These are phyloP conservation scores for Drosophila pruinosa DNA, from an alignment of 1,140 invertebrate genomes.

Conservation along the genomic window DNA sequence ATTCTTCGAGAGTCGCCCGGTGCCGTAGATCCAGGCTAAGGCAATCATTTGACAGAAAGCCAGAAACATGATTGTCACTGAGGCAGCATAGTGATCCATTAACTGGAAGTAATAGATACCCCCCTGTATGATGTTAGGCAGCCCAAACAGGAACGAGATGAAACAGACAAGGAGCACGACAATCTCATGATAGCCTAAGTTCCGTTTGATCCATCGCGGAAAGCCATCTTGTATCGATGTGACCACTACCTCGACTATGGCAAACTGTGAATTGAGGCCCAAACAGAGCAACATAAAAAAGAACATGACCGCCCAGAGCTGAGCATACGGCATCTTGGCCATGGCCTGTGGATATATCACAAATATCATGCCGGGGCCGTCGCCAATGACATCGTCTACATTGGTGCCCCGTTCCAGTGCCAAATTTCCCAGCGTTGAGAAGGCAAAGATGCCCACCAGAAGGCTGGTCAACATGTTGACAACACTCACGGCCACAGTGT, in stretches of 20 bases:
- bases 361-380: constrained; percentile 94
- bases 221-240: constrained; percentile 96
- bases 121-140: constrained; percentile 92
- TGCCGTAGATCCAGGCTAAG: constrained; percentile 96
- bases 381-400: constrained; percentile 91
- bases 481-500: constrained; percentile 91
- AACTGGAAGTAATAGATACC: constrained; percentile 97
- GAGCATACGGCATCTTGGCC: constrained; percentile 93
- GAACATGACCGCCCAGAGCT: constrained; percentile 93
- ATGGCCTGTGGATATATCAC: constrained; percentile 95
- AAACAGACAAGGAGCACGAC: constrained; percentile 92
- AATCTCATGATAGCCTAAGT: constrained; percentile 93
- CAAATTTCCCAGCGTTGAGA: constrained; percentile 94
- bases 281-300: constrained; percentile 95
- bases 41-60: constrained; percentile 96
- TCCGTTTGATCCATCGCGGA: constrained; percentile 90
- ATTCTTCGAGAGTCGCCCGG: constrained; percentile 89
- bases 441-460: constrained; percentile 93
- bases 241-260: constrained; percentile 95
- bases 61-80: constrained; percentile 94
- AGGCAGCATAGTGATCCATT: constrained; percentile 96
- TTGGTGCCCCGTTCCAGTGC: constrained; percentile 90
- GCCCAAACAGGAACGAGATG: constrained; percentile 91
- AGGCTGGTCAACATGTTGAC: constrained; percentile 93
- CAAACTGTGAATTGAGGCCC: constrained; percentile 94